Conservation (phyloP, 2,113 vertebrate genomes). For the Cyrtonyx montezumae region DNA sequence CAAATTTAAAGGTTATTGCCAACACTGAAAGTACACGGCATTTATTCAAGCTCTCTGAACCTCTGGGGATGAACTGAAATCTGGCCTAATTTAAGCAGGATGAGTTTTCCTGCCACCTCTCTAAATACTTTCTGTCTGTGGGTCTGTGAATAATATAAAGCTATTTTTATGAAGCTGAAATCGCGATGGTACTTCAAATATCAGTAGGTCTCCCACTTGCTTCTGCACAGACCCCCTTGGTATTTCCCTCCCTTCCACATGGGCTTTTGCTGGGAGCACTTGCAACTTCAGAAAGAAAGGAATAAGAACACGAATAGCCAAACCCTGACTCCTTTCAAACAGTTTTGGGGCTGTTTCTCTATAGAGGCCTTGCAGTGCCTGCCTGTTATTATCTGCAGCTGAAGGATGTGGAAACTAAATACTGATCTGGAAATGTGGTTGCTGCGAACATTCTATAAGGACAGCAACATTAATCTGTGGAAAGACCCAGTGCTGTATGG, state of each 20-base stretch:
- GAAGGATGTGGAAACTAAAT: not conserved
- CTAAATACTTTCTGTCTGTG: conserved; percentile 42
- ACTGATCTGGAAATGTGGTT: not conserved
- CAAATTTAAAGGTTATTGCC: conserved; percentile 64
- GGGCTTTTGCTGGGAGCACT: not conserved
- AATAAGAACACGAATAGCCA: conserved; percentile 4
- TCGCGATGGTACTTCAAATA: conserved; percentile 50
- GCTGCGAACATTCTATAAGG: not conserved
- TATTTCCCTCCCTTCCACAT: not conserved
- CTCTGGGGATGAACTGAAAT: conserved; percentile 38
- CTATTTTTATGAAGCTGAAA: conserved; percentile 45
- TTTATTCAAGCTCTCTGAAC: conserved; percentile 53
- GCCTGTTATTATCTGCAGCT: not conserved
- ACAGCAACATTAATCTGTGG: not conserved
- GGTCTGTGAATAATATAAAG: conserved; percentile 2
- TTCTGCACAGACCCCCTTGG: not conserved
- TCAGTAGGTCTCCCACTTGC: not conserved
- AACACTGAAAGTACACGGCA: conserved; percentile 20
- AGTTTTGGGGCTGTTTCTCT: not conserved
- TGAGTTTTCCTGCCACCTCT: conserved; percentile 28
- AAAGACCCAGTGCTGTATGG: not conserved
- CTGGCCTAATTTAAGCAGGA: conserved; percentile 48
- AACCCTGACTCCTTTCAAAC: conserved; percentile 11
- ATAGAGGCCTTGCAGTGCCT: not conserved
- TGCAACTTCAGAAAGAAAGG: conserved; percentile 5